A percentile compares a stretch with the other conserved stretches of the same genome.
These are phyloP conservation scores for Amphiprion percula DNA, from an alignment of 2,113 vertebrate species.

Conservation along the genomic window DNA sequence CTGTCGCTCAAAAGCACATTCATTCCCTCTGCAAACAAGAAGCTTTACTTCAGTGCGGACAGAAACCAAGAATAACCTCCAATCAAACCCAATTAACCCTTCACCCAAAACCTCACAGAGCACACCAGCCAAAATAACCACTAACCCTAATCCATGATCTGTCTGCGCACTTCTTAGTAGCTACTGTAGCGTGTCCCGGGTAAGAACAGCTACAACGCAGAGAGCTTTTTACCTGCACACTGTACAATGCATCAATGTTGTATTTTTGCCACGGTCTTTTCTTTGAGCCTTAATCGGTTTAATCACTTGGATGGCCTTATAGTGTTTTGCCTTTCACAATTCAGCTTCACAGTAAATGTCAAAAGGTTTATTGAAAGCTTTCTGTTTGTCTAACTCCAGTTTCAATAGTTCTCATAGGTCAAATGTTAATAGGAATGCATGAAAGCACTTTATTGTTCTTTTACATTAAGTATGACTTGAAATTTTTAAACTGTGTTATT, in stretches of 20 bases:
- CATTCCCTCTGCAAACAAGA: slow-evolving; percentile 45
- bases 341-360: slow-evolving; percentile 16
- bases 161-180: slow-evolving; percentile 29
- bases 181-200: background rate
- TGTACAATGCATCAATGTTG: background rate
- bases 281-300: slow-evolving; percentile 26
- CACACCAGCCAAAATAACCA: slow-evolving; percentile 57
- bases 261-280: background rate
- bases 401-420: slow-evolving; percentile 43
- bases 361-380: slow-evolving; percentile 20
- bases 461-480: slow-evolving; percentile 66
- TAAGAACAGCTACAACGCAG: background rate
- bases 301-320: slow-evolving; percentile 32
- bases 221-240: slow-evolving; percentile 5
- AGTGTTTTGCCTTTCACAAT: slow-evolving; percentile 22
- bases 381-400: slow-evolving; percentile 4
- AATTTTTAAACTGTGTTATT: slow-evolving; percentile 69
- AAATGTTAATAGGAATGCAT: slow-evolving; percentile 62
- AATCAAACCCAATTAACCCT: slow-evolving; percentile 53
- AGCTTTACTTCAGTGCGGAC: slow-evolving; percentile 42
- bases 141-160: slow-evolving; percentile 61
- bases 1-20: slow-evolving; percentile 35
- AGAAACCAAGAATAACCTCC: slow-evolving; percentile 56
- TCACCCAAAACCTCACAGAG: slow-evolving; percentile 56
- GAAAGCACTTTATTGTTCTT: slow-evolving; percentile 79